Evolutionary conservation across 2,888 invertebrate species (phyloP).

Genomic region (Camptogramma bilineatum): DNA sequence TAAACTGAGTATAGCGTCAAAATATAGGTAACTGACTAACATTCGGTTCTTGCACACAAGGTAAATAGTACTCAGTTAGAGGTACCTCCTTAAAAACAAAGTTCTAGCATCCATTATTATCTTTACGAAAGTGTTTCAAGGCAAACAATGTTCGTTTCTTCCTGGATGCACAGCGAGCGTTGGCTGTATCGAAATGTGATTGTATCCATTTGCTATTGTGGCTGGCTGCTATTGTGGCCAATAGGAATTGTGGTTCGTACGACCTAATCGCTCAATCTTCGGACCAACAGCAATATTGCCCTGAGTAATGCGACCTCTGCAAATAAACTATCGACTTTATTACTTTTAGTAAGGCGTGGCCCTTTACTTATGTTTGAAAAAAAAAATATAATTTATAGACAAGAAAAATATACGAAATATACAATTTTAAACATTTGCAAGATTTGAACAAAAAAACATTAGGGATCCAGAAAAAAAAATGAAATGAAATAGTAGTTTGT

Average conservation of each 20-base stretch:
- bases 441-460: too few species aligned
- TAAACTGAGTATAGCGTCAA: too few species aligned
- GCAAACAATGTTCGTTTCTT: constrained; percentile 17
- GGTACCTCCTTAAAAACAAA: background rate
- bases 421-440: too few species aligned
- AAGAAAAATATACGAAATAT: too few species aligned
- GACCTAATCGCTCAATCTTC: constrained; percentile 44
- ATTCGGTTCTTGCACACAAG: too few species aligned
- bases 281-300: constrained; percentile 40
- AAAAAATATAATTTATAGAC: too few species aligned
- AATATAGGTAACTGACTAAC: too few species aligned
- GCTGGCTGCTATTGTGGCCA: constrained; percentile 38
- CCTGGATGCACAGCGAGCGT: constrained; percentile 17
- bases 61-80: too few species aligned
- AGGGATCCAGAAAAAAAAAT: too few species aligned
- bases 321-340: constrained; percentile 40
- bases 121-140: constrained; percentile 24
- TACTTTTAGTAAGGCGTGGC: constrained; percentile 15
- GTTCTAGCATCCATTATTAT: background rate
- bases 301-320: constrained; percentile 41
- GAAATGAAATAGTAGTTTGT: too few species aligned
- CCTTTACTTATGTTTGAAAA: background rate
- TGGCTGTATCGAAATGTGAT: constrained; percentile 46
- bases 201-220: constrained; percentile 48
- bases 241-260: constrained; percentile 43